A percentile compares a stretch with the other conserved stretches of the same genome.
These are phyloP conservation scores for Heterotis niloticus DNA, from an alignment of 2,113 vertebrate genomes.

Conservation along the genomic window DNA sequence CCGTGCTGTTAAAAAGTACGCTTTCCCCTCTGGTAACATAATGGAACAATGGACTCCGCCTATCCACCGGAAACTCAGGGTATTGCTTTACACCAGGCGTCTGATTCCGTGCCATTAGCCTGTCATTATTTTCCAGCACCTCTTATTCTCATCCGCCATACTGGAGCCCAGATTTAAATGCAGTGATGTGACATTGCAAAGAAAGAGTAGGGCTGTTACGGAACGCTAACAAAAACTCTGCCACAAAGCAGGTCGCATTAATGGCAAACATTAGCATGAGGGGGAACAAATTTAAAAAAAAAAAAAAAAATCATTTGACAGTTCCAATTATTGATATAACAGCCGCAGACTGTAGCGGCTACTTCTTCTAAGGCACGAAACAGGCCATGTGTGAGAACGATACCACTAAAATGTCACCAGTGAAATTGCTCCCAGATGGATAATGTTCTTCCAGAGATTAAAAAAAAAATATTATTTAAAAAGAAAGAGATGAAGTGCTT, in stretches of 20 bases:
- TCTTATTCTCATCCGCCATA: no score
- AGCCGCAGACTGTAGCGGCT: neutral
- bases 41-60: no score
- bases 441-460: conserved; percentile 4
- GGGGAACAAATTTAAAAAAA: neutral
- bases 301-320: neutral
- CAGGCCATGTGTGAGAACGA: neutral
- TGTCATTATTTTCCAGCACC: no score
- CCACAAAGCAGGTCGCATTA: neutral
- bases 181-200: neutral
- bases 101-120: no score
- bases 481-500: neutral
- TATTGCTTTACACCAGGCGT: no score
- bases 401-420: neutral
- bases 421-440: neutral
- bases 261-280: neutral
- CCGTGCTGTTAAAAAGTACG: neutral
- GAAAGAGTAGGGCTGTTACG: no score
- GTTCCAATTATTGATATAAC: neutral
- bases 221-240: neutral
- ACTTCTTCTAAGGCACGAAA: neutral
- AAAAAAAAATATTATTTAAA: conserved; percentile 5
- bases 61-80: no score
- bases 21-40: no score
- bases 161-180: no score